These are phyloP conservation scores for Calliopsis andreniformis DNA, from an alignment of 1,140 invertebrate species.

Conservation along the genomic window DNA sequence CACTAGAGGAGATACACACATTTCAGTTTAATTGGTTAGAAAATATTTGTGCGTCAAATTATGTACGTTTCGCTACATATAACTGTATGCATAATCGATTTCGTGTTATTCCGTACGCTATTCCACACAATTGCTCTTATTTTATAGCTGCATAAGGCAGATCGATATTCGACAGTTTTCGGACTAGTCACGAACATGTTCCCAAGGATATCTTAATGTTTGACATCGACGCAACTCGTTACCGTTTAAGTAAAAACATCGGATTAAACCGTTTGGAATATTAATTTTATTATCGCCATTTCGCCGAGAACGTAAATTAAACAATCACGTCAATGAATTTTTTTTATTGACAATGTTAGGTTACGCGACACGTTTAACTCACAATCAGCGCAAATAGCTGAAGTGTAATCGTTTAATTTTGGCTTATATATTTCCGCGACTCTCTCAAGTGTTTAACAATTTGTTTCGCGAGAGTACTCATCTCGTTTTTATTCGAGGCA, in stretches of 20 bases:
- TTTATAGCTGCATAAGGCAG: slow-evolving; percentile 51
- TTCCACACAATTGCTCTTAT: slow-evolving; percentile 51
- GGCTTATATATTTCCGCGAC: slow-evolving; percentile 24
- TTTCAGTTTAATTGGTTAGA: slow-evolving; percentile 1
- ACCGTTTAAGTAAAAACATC: neutral
- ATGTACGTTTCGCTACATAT: neutral
- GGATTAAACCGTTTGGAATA: neutral
- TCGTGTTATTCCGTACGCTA: slow-evolving; percentile 4
- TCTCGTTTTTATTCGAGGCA: slow-evolving; percentile 32
- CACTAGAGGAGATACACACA: too few relatives aligned
- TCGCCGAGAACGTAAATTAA: neutral
- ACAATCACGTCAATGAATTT: neutral
- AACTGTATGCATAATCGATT: slow-evolving; percentile 41
- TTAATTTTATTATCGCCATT: neutral
- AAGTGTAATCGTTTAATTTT: slow-evolving; percentile 8
- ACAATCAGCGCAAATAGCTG: neutral
- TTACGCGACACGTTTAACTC: neutral
- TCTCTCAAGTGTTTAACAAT: slow-evolving; percentile 51
- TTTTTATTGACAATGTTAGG: neutral
- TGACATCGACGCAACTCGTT: slow-evolving; percentile 17
- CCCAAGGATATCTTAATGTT: slow-evolving; percentile 48
- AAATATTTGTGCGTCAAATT: slow-evolving; percentile 12
- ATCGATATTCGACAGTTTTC: slow-evolving; percentile 58
- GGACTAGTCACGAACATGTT: slow-evolving; percentile 55
- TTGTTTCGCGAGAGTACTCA: slow-evolving; percentile 58